These are phyloP conservation scores for Puma concolor DNA, from an alignment of 2,113 vertebrate species.

Conservation along the genomic window DNA sequence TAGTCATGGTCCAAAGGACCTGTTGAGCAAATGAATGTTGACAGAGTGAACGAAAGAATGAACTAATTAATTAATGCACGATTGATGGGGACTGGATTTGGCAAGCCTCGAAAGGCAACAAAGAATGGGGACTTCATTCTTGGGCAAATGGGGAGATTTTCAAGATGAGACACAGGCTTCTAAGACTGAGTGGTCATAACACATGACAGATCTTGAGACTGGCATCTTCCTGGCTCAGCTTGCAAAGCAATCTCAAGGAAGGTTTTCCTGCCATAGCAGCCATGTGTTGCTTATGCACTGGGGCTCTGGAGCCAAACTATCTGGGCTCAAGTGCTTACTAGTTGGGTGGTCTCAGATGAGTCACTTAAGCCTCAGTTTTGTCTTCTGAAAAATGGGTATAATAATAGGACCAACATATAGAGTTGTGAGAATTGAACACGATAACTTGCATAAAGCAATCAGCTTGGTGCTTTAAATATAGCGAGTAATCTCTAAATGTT, in stretches of 20 bases:
- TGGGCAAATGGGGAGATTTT: background rate
- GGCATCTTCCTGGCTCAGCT: background rate
- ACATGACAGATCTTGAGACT: background rate
- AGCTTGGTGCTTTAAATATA: background rate
- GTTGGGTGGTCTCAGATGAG: background rate
- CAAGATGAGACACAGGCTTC: background rate
- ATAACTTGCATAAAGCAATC: background rate
- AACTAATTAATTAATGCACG: background rate
- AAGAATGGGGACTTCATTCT: background rate
- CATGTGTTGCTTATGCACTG: too few relatives aligned
- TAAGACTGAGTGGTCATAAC: background rate
- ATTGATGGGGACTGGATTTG: background rate
- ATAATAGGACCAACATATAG: background rate
- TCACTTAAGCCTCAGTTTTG: background rate
- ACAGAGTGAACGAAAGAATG: background rate
- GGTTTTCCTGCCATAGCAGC: too few relatives aligned
- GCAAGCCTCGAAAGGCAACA: background rate
- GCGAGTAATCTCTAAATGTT: background rate
- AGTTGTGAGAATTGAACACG: background rate
- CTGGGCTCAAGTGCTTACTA: background rate
- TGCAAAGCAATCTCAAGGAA: background rate
- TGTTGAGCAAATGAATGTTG: background rate
- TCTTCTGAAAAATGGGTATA: constrained; percentile 42
- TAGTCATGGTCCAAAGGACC: background rate
- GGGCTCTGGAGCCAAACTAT: background rate